Conservation (phyloP, 2,797 vertebrate genomes). For the Scolopax rusticola region DNA sequence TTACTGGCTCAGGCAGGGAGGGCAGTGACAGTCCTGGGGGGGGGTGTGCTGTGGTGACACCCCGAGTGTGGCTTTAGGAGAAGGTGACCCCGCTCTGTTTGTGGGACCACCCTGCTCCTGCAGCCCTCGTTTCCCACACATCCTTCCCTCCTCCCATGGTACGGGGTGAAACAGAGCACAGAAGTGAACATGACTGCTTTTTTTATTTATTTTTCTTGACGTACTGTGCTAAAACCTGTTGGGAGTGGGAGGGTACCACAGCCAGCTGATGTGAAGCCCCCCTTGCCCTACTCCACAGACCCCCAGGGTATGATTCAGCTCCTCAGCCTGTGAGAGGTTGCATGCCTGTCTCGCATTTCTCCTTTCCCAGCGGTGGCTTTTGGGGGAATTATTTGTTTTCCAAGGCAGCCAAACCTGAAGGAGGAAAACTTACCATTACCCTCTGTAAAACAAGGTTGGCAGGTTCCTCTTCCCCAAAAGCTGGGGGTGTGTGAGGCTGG, state of each 20-base stretch:
- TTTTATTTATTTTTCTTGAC: neutral
- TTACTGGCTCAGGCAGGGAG: neutral
- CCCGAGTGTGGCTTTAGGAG: too few relatives aligned
- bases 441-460: neutral
- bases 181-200: neutral
- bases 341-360: neutral
- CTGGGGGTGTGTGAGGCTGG: neutral
- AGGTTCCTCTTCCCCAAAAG: neutral
- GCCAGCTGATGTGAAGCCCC: neutral
- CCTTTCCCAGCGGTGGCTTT: neutral
- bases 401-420: neutral
- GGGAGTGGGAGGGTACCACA: neutral
- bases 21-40: neutral
- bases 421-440: neutral
- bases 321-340: neutral
- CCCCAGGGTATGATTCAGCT: neutral
- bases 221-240: neutral
- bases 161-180: neutral
- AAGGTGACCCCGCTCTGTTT: too few relatives aligned
- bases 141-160: neutral
- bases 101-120: neutral
- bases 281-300: neutral
- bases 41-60: too few relatives aligned
- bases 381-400: neutral
- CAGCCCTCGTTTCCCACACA: fast-evolving